Evolutionary conservation across 2,113 vertebrate species (phyloP).

Genomic region (Antechinus stuartii): DNA sequence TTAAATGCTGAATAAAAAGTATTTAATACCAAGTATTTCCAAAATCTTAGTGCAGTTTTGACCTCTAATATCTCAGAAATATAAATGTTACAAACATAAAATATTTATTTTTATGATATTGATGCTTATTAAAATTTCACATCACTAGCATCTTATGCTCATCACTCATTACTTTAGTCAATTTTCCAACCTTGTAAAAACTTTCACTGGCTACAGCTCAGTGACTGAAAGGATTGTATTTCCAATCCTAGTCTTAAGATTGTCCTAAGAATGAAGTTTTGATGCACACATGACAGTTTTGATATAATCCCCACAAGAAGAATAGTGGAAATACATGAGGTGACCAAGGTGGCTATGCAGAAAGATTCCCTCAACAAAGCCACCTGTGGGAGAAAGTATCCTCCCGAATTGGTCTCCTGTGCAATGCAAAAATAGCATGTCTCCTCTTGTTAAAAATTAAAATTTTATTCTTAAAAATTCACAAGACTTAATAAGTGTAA

Average conservation of each 20-base stretch:
- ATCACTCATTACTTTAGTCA: neutral
- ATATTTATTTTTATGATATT: neutral
- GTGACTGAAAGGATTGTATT: neutral
- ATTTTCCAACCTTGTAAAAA: neutral
- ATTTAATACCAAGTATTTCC: neutral
- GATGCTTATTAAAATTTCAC: neutral
- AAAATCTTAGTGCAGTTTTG: neutral
- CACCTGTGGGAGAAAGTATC: neutral
- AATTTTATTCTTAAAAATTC: neutral
- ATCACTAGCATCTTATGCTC: neutral
- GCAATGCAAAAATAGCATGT: neutral
- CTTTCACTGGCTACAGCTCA: neutral
- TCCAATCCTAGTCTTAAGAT: neutral
- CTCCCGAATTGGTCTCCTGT: neutral
- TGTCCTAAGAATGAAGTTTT: neutral
- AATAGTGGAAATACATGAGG: neutral
- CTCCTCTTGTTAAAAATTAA: neutral
- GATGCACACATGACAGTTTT: neutral
- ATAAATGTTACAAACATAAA: neutral
- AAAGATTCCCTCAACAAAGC: neutral
- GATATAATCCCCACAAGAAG: neutral
- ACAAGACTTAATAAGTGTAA: neutral
- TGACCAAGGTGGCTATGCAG: neutral
- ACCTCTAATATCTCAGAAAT: neutral
- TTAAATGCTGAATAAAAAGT: neutral